Evolutionary conservation across 2,113 vertebrate species (phyloP).

Genomic region (Thunnus thynnus): DNA sequence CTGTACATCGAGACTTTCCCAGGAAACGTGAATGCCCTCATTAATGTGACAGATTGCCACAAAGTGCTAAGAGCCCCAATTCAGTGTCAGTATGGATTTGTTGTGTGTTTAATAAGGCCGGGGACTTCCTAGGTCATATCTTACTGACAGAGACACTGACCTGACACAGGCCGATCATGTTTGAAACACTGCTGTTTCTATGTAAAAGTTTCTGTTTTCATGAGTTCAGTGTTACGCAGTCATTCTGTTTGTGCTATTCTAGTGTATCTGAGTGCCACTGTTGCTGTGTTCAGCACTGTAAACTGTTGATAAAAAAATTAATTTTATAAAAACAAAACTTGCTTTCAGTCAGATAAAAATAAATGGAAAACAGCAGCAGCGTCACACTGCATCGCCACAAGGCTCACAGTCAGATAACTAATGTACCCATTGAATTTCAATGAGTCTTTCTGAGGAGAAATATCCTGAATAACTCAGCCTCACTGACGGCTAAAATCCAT

Average conservation of each 20-base stretch:
- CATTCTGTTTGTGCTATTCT: constrained; percentile 12
- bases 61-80: constrained; percentile 25
- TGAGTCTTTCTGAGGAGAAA: constrained; percentile 68
- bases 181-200: neutral
- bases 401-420: constrained; percentile 64
- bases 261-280: neutral
- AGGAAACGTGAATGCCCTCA: constrained; percentile 39
- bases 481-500: constrained; percentile 55
- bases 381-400: constrained; percentile 46
- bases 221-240: neutral
- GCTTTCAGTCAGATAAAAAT: constrained; percentile 66
- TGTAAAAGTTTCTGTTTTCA: neutral
- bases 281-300: constrained; percentile 27
- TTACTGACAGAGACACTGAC: neutral
- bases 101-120: constrained; percentile 27
- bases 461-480: constrained; percentile 59
- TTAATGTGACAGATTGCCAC: constrained; percentile 45
- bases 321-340: constrained; percentile 63
- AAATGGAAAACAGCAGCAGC: constrained; percentile 54
- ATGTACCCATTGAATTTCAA: constrained; percentile 70
- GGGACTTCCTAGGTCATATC: constrained; percentile 10
- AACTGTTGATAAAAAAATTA: constrained; percentile 43
- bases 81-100: constrained; percentile 11
- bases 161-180: neutral
- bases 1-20: constrained; percentile 10